Percentiles rank a stretch among this genome's conserved stretches.
phyloP scores from a whole-genome alignment of 2,113 vertebrate species.

The Nothocercus julius region DNA sequence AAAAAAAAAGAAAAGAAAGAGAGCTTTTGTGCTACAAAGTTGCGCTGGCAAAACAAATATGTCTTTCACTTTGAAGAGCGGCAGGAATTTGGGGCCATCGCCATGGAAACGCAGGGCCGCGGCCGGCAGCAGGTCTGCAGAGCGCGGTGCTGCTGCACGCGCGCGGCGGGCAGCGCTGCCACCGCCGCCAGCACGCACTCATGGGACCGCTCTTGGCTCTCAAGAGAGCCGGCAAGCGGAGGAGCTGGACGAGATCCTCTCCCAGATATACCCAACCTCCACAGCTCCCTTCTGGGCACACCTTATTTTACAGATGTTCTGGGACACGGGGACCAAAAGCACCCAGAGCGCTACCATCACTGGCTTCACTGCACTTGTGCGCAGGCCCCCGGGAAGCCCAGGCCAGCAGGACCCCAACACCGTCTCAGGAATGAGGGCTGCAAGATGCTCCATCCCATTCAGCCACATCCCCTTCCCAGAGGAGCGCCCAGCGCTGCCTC shows the following conservation, averaged over 20 bases:
- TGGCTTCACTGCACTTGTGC: neutral
- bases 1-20: constrained; percentile 72
- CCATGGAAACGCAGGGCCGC: constrained; percentile 76
- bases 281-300: neutral
- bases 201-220: too few relatives aligned
- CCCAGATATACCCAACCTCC: too few relatives aligned
- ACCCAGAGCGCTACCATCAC: neutral
- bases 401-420: neutral
- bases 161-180: too few relatives aligned
- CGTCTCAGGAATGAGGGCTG: rapidly evolving
- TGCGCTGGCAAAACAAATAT: constrained; percentile 96
- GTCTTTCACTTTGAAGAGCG: constrained; percentile 89
- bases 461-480: too few relatives aligned
- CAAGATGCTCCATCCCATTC: neutral
- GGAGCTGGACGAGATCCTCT: too few relatives aligned
- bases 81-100: constrained; percentile 87
- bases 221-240: too few relatives aligned
- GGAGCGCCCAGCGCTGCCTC: neutral
- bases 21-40: constrained; percentile 85
- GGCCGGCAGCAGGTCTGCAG: too few relatives aligned
- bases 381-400: neutral
- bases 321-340: neutral
- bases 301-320: neutral
- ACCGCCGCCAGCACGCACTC: too few relatives aligned
- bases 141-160: too few relatives aligned